phyloP scores from a whole-genome alignment of 2,797 vertebrate genomes.

The Danio aesculapii region DNA sequence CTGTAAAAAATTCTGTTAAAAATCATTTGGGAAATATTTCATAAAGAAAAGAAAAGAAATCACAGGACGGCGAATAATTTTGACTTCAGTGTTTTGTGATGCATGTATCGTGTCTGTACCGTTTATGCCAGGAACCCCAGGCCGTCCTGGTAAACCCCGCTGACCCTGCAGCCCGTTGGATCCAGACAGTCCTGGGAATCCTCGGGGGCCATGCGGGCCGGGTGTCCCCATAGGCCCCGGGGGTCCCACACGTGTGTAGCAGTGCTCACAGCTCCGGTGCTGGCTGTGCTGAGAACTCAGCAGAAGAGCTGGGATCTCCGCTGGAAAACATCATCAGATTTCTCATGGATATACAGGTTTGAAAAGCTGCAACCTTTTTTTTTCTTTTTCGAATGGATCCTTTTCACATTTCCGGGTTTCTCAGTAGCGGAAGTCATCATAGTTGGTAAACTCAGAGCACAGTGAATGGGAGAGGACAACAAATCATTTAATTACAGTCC shows the following conservation, averaged over 20 bases:
- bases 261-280: slow-evolving; percentile 85
- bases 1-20: too few species aligned
- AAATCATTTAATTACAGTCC: too few species aligned
- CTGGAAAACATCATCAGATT: slow-evolving; percentile 68
- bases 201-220: slow-evolving; percentile 87
- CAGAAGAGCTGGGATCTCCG: slow-evolving; percentile 87
- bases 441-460: too few species aligned
- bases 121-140: slow-evolving; percentile 87
- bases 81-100: background rate
- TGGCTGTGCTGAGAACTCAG: slow-evolving; percentile 86
- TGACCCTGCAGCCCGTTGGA: slow-evolving; percentile 84
- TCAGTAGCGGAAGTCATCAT: too few species aligned
- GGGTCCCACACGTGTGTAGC: slow-evolving; percentile 81
- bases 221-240: slow-evolving; percentile 84
- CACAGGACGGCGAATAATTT: too few species aligned
- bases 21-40: too few species aligned
- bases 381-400: too few species aligned
- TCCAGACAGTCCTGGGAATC: slow-evolving; percentile 88
- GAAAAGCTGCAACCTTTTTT: too few species aligned
- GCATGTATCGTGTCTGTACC: slow-evolving; percentile 73
- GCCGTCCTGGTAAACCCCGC: slow-evolving; percentile 83
- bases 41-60: too few species aligned
- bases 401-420: too few species aligned
- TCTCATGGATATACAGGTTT: too few species aligned
- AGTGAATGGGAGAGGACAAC: too few species aligned